Base-by-base conservation (phyloP, 2,113 vertebrate species). In the Silurus asotus region DNA sequence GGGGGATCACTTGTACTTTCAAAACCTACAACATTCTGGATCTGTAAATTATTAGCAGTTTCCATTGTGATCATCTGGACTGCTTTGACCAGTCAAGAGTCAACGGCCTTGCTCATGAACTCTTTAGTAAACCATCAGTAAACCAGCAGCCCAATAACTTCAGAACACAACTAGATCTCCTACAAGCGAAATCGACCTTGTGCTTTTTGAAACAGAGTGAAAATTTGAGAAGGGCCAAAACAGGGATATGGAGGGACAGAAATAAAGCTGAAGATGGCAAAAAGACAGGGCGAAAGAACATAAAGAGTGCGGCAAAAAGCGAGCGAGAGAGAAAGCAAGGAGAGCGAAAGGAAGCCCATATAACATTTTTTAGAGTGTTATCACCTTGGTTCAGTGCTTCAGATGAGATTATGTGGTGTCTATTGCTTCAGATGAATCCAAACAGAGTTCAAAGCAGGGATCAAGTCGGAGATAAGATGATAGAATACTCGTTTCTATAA, bases 381-480 rank as follows among this genome's bases (percentile, higher is more conserved):
- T 90, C 88, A 88, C 84, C 86, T 86, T 23, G 23, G 89, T 90
- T 92, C 84, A 84, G 84, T 87, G 87, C 90, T 89, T 92, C 85
- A 89, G 90, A 91, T 88, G 59, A 87, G 92, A 91, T 90, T 92
- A 92, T 91, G 72, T 88, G 87, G 88, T 88, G 91, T 91, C 91
- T 91, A 56, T 76, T 87, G 81, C 88, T 89, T 83, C 84, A 81
- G 82, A 87, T 88, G 84, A 88, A 75, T 81, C 59, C 77, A 48
- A 81, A 37, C 65, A 58, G 17, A 79, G 75, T 87, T 85, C 58
- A 87, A 62, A 79, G 62, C 77, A 75, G 82, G 58, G 61, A 56
- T 76, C 49, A 53, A 64, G 58, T 77, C 23, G 59, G 61, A 87
- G 51, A 83, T 78, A 79, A 82, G 51, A 25, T 37, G 81, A 58